phyloP scores from a whole-genome alignment of 2,888 invertebrate species.

The Orthosia incerta region DNA sequence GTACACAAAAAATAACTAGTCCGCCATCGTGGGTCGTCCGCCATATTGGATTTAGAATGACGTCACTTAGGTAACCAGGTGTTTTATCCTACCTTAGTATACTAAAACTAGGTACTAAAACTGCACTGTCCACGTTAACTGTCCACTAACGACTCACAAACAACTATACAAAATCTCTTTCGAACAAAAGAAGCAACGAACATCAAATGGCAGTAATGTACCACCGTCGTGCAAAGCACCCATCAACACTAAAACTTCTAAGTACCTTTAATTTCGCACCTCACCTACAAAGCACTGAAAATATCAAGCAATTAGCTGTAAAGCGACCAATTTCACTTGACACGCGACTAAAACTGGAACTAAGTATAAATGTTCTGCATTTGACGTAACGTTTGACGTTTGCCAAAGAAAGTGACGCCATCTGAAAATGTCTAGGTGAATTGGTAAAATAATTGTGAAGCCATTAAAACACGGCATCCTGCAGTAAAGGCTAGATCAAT shows the following conservation, averaged over 20 bases:
- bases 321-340: slow-evolving; percentile 16
- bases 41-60: too few relatives aligned
- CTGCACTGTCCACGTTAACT: neutral
- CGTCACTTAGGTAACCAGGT: neutral
- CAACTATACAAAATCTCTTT: neutral
- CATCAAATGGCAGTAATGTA: slow-evolving; percentile 3
- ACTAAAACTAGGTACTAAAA: neutral
- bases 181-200: slow-evolving; percentile 12
- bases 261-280: slow-evolving; percentile 48
- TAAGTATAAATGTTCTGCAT: neutral
- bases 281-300: slow-evolving; percentile 44
- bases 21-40: too few relatives aligned
- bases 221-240: slow-evolving; percentile 28
- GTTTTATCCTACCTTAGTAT: neutral
- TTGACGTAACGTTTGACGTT: neutral
- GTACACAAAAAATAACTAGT: too few relatives aligned
- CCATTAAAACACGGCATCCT: slow-evolving; percentile 41
- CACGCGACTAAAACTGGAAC: slow-evolving; percentile 8
- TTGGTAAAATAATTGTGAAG: slow-evolving; percentile 28
- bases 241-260: slow-evolving; percentile 29
- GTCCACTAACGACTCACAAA: neutral
- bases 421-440: neutral
- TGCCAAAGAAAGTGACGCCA: slow-evolving; percentile 11
- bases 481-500: slow-evolving; percentile 53
- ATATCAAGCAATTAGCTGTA: slow-evolving; percentile 49